Percentiles rank a stretch among this genome's conserved stretches.
phyloP scores from a whole-genome alignment of 2,797 vertebrate species.

The Microhierax caerulescens region DNA sequence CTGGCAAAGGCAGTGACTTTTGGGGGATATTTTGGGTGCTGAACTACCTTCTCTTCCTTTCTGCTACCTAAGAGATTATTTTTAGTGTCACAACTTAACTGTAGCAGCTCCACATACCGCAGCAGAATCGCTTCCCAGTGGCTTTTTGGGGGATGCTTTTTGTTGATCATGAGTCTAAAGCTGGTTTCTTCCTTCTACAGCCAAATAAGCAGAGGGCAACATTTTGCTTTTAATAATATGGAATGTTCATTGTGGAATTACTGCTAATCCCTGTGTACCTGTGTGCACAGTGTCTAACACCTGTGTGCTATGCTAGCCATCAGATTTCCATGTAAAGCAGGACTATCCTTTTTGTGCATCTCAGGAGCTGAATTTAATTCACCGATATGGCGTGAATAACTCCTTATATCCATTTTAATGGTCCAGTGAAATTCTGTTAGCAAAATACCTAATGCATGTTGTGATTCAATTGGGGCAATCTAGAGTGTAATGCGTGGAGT shows the following conservation, averaged over 20 bases:
- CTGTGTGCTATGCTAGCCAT: background rate
- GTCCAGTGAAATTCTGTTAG: constrained; percentile 30
- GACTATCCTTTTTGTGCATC: background rate
- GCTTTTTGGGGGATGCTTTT: background rate
- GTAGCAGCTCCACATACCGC: background rate
- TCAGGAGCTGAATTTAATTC: background rate
- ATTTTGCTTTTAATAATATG: background rate
- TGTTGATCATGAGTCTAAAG: background rate
- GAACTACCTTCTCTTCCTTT: background rate
- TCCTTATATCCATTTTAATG: background rate
- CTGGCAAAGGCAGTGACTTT: background rate
- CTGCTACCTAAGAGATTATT: background rate
- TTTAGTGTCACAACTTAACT: background rate
- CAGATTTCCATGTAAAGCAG: background rate
- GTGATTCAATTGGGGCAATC: background rate
- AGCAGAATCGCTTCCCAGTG: background rate
- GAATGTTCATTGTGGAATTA: background rate
- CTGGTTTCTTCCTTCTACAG: background rate
- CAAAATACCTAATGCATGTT: constrained; percentile 20
- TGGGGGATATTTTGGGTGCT: background rate
- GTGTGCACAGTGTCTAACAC: background rate
- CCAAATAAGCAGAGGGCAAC: background rate
- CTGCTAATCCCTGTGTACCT: background rate
- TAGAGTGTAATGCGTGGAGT: background rate
- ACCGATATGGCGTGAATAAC: fast-evolving